Percentiles rank a stretch among this genome's conserved stretches.
Conservation (phyloP, 2,113 vertebrate genomes). For the Todiramphus chloris region DNA sequence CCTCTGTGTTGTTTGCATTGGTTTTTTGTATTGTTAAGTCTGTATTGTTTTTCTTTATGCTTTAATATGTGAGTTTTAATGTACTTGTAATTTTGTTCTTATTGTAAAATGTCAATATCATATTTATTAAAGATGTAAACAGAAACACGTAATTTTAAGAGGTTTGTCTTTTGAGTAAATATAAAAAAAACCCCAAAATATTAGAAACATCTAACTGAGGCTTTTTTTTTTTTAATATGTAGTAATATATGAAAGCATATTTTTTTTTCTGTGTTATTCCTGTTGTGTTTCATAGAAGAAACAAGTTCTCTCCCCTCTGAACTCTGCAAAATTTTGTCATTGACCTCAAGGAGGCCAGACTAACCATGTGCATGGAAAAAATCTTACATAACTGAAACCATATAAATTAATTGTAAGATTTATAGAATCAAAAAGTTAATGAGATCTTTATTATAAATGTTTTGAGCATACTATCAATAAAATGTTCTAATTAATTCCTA, state of each 20-base stretch:
- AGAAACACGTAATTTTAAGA: background rate
- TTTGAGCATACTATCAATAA: background rate
- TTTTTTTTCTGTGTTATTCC: background rate
- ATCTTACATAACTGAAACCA: background rate
- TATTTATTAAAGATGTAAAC: background rate
- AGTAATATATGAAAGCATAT: background rate
- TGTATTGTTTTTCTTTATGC: background rate
- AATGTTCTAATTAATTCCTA: background rate
- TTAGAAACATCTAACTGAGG: background rate
- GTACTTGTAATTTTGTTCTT: background rate
- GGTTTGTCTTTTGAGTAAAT: background rate
- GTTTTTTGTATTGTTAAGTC: background rate
- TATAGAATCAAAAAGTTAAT: background rate
- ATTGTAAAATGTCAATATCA: background rate
- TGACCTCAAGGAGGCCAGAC: background rate
- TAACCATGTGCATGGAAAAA: background rate
- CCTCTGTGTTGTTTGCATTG: background rate
- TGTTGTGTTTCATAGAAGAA: background rate
- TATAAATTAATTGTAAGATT: background rate
- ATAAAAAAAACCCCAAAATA: too few relatives aligned
- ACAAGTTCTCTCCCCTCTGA: background rate
- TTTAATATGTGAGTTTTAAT: background rate
- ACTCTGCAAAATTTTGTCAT: background rate
- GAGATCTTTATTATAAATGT: background rate
- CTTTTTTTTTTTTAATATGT: too few relatives aligned